Base-by-base conservation (phyloP, 2,888 invertebrate species). In the Crioceris asparagi region DNA sequence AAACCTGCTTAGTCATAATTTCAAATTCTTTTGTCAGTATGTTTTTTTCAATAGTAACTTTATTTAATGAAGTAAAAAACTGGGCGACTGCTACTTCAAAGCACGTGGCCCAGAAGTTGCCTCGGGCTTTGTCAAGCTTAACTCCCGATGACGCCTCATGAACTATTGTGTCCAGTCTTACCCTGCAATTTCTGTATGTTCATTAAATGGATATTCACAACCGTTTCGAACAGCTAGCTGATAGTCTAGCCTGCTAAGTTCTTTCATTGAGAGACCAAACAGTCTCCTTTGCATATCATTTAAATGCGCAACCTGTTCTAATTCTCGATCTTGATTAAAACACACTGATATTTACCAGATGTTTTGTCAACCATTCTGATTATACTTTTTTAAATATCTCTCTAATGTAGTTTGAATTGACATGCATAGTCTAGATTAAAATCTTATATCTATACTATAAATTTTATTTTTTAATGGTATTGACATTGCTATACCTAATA, bases 121-220 rank as follows among this genome's bases (percentile, higher is more conserved):
- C 11, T 32, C 32, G 6, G 38, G n/a, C n/a, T n/a, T n/a, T n/a
- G 32, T 38, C 7, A 38, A 30, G 19, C 16, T 11, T 11, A 29
- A 12, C 17, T 38, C 33, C 16, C 27, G 33, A 29, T 33, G 33
- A 29, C 33, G 17, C 29, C 19, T 18, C 19, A 21, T 18, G 14
- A 38, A 32, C 12, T 16, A 17, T 26, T 23, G 27, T 14, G 27
- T 23, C 29, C 38, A 33, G 17, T 38, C 27, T 4, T 31, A 16
- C 17, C 32, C 38, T 18, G 38, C 32, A 17, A 32, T 32, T 12
- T 27, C 18, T 23, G 32, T 32, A 18, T 32, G n/a, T 27, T 38
- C 23, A 15, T 32, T 23, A 19, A 21, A 30, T 11, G 30, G 15
- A 19, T 29, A 10, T 12, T 17, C 4, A 30, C 23, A 31, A 11